Conservation (phyloP, 2,888 invertebrate species). For the Hetaerina titia region DNA sequence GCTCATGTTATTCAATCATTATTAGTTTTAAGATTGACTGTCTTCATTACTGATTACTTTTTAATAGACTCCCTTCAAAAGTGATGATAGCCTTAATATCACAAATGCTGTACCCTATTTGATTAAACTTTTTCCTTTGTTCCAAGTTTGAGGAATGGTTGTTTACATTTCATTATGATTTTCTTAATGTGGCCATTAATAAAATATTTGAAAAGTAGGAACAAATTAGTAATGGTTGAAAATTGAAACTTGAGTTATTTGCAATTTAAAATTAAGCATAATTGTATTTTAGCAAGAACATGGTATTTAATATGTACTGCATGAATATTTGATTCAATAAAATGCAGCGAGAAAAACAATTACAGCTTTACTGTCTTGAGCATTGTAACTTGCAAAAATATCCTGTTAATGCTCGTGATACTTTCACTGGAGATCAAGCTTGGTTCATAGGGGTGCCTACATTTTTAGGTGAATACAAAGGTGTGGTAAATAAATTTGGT, state of each 20-base stretch:
- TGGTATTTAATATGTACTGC: conserved; percentile 45
- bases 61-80: not conserved
- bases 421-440: no score
- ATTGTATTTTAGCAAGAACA: not conserved
- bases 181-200: not conserved
- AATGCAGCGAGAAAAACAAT: not conserved
- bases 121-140: not conserved
- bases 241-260: not conserved
- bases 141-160: not conserved
- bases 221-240: not conserved
- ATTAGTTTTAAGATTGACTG: not conserved
- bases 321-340: conserved; percentile 51
- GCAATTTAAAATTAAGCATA: not conserved
- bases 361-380: not conserved
- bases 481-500: no score
- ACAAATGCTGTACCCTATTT: not conserved
- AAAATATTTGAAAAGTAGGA: not conserved
- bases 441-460: no score
- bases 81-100: not conserved
- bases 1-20: not conserved
- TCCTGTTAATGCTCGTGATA: not conserved
- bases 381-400: not conserved
- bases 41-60: not conserved
- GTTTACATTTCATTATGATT: not conserved
- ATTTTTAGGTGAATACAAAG: no score